phyloP scores from a whole-genome alignment of 2,888 invertebrate species.

The Entomobrya proxima region DNA sequence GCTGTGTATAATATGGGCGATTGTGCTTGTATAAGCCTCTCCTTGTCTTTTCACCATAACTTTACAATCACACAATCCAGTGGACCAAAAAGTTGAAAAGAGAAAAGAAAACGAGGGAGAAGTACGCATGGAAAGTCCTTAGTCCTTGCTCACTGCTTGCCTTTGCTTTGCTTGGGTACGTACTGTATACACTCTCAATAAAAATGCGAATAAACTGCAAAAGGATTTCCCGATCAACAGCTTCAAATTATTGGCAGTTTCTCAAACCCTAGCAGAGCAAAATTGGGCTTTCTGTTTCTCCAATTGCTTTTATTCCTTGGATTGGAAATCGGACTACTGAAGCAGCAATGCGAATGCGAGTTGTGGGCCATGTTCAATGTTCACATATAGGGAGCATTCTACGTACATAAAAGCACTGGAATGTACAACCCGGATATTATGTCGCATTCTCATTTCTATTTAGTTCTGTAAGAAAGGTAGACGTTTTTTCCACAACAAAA shows the following conservation, averaged over 20 bases:
- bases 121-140: conserved; percentile 40
- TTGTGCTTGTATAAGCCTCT: neutral
- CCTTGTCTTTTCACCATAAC: neutral
- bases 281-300: neutral
- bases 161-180: neutral
- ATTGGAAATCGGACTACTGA: neutral
- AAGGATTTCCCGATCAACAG: conserved; percentile 65
- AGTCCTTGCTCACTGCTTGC: neutral
- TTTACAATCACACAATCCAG: neutral
- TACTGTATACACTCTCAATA: conserved; percentile 41
- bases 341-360: neutral
- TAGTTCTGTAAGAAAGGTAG: too few relatives aligned
- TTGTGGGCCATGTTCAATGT: too few relatives aligned
- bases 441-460: too few relatives aligned
- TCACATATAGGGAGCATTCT: too few relatives aligned
- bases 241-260: conserved; percentile 62
- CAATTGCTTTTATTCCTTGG: too few relatives aligned
- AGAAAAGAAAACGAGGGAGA: conserved; percentile 6
- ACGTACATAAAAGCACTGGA: too few relatives aligned
- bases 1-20: conserved; percentile 8
- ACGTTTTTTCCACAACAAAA: too few relatives aligned
- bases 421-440: too few relatives aligned
- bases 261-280: conserved; percentile 40
- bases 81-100: conserved; percentile 34
- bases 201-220: conserved; percentile 60